Conservation (phyloP, 2,888 invertebrate species). For the Parapristionchus giblindavisi region DNA sequence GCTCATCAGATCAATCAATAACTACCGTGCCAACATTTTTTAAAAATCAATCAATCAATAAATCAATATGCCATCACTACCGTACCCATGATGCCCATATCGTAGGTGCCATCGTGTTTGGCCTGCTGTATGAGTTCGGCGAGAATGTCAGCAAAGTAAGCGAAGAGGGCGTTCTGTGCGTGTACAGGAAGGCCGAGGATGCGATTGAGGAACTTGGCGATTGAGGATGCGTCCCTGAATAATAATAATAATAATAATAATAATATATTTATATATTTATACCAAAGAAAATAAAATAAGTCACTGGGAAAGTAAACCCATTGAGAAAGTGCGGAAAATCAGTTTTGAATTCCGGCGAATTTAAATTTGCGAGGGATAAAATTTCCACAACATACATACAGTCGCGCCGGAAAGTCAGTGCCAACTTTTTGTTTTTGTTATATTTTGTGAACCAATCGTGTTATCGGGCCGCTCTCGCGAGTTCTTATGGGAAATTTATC, state of each 20-base stretch:
- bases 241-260: not conserved
- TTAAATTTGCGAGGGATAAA: too few species aligned
- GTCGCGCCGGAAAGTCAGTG: too few species aligned
- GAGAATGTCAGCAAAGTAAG: constrained; percentile 95
- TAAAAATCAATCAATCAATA: not conserved
- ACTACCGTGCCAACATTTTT: not conserved
- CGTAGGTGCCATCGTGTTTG: constrained; percentile 91
- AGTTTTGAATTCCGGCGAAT: too few species aligned
- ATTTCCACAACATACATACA: too few species aligned
- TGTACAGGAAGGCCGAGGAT: constrained; percentile 97
- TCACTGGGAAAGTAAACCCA: not conserved
- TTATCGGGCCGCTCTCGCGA: too few species aligned
- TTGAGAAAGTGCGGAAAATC: too few species aligned
- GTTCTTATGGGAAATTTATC: too few species aligned
- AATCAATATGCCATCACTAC: constrained; percentile 40
- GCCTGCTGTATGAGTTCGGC: constrained; percentile 90
- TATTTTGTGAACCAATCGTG: too few species aligned
- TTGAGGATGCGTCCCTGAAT: constrained; percentile 78
- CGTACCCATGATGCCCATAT: constrained; percentile 87
- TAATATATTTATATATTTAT: not conserved
- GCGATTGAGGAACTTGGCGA: constrained; percentile 95
- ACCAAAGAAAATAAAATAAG: not conserved
- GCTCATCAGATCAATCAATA: not conserved
- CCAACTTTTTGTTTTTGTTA: too few species aligned
- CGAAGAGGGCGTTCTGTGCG: constrained; percentile 93